Evolutionary conservation across 2,888 invertebrate genomes (phyloP), one percentile per base, ranked within the genome.

Genomic region (Dicyrtomina minuta): DNA sequence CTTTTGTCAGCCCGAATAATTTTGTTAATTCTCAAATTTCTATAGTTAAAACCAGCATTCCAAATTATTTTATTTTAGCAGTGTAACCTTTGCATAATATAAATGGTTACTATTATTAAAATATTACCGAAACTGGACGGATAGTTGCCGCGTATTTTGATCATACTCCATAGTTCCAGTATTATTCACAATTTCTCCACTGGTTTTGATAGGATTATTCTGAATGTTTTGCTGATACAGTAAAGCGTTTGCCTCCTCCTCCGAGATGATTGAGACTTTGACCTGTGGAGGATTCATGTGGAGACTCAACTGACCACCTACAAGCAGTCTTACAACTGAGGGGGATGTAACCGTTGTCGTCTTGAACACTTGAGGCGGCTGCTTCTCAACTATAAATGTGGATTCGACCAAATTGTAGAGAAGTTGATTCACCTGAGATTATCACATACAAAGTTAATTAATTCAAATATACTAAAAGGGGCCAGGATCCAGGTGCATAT

Each of bases 1-100:
- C 70, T 68, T 24, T 70, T 66, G 22, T 73, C 75, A 10, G 68
- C 70, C 15, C 75, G 53, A 46, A 49, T 46, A 33, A 75, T 72
- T n/a, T 61, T 41, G 27, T 66, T 72, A 4, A 75, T 64, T 55
- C 72, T 72, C 46, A 73, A 20, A 20, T 56, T 72, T 58, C 64
- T 43, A 46, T 71, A 73, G 10, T 65, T 66, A 10, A 68, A 41
- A 49, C 15, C n/a, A 17, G 20, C 20, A 49, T 6, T 10, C 49
- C 5, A 15, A 49, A 6, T 10, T 6, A 15, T 49, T 49, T 15
- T 17, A 49, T 5, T 6, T 49, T 10, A 5, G n/a, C 49, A 49
- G 15, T 49, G 15, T 49, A 49, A 49, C 6, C 15, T 6, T 5
- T 49, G n/a, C 6, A 49, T 8, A 17, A 49, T 15, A 6, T 49